Evolutionary conservation across 1,140 invertebrate genomes (phyloP).

Genomic region (Theocolax elegans): DNA sequence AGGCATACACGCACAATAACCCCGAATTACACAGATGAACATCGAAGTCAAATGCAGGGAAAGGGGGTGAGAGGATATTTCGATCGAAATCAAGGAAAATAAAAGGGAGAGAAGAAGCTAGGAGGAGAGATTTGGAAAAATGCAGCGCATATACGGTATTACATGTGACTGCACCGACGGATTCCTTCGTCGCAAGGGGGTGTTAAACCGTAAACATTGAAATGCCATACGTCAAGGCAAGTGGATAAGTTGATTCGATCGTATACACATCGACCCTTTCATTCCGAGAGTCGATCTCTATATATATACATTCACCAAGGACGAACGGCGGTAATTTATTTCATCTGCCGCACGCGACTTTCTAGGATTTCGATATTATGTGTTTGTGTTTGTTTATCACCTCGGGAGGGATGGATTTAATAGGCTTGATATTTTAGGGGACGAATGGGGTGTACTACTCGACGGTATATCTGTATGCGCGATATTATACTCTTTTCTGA

Average conservation of each 20-base stretch:
- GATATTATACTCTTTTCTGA: conserved; percentile 22
- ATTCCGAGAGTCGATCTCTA: too few species aligned
- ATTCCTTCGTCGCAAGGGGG: conserved; percentile 42
- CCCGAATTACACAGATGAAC: conserved; percentile 53
- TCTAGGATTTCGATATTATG: neutral
- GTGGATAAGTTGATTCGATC: conserved; percentile 51
- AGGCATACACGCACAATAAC: conserved; percentile 62
- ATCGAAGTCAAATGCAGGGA: neutral
- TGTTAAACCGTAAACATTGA: conserved; percentile 49
- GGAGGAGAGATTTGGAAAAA: too few species aligned
- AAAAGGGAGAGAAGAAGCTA: too few species aligned
- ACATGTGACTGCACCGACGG: conserved; percentile 9
- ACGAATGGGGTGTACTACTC: neutral
- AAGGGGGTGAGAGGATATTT: too few species aligned
- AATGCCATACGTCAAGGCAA: conserved; percentile 49
- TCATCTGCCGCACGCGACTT: neutral
- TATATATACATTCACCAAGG: too few species aligned
- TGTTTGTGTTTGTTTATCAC: neutral
- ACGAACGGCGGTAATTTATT: too few species aligned
- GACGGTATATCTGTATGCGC: too few species aligned
- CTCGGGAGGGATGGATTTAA: conserved; percentile 14
- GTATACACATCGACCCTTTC: neutral
- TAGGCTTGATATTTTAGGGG: neutral
- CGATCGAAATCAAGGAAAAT: too few species aligned
- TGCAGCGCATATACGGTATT: conserved; percentile 35